Base-by-base conservation (phyloP, 2,797 vertebrate species). In the Gephyroberyx darwinii region DNA sequence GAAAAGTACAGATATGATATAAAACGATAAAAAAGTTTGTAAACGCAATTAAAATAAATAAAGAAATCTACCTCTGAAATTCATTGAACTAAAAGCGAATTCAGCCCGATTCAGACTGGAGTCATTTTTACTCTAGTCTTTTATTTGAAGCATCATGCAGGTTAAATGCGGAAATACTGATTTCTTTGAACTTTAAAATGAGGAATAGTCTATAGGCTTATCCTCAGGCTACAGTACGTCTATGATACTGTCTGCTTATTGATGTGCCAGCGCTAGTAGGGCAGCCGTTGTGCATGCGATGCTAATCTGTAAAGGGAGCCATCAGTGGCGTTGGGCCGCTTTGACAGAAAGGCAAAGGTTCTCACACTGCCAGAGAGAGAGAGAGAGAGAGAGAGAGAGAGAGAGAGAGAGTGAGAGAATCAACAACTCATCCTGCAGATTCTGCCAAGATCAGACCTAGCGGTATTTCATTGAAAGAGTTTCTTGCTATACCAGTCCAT, bases 291-390 rank as follows among this genome's bases (percentile, higher is more conserved):
- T 78, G 74, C 68, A 74, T 41, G 71, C 16, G 5, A 10, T 71
- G 57, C 13, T 26, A 37, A 68, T 75, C 76, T 78, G 83, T 76
- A 73, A 81, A 77, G 53, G 54, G 67, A 86, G 52, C 69, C 70
- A 50, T 75, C 47, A 26, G 19, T 77, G 68, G 71, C 69, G 69
- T 19, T 4, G 48, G 19, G n/a, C 20, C 41, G 56, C 67, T 68
- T n/a, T 43, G 16, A 62, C 55, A 57, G 35, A 55, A 60, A 56
- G 50, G 59, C 47, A 70, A 56, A 43, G 14, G 53, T 61, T 39
- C 53, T 35, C 54, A 22, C 26, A 48, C 48, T 50, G 35, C 31
- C 43, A 45, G 5, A 63, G 12, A 12, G 20, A 35, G 51, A 39
- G 33, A 2, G 19, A 16, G 59, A 70, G 58, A 53, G 9, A 33